Conservation (phyloP, 2,113 vertebrate genomes). For the Mesembrinibis cayennensis region DNA sequence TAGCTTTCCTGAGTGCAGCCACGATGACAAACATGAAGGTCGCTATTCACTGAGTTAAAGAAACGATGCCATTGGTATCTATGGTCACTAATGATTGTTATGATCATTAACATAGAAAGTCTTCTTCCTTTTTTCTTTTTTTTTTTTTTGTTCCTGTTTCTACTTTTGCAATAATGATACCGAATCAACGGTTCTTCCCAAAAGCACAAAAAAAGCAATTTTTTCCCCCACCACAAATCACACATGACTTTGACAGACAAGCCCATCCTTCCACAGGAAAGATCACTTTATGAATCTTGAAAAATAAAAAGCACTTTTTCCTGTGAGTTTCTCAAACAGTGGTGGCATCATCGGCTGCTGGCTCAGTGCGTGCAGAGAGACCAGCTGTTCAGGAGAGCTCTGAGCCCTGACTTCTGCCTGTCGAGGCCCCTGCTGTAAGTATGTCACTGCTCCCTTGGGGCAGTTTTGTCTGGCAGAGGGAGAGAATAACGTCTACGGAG, state of each 20-base stretch:
- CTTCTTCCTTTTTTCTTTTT: neutral
- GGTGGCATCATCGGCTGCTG: neutral
- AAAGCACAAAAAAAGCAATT: neutral
- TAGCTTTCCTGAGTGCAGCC: neutral
- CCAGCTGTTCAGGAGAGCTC: slow-evolving; percentile 41
- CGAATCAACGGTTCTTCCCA: neutral
- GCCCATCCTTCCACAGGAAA: neutral
- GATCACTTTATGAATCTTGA: neutral
- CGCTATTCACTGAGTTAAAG: neutral
- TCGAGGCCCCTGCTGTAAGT: neutral
- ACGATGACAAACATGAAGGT: neutral
- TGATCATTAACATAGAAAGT: neutral
- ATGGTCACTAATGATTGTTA: neutral
- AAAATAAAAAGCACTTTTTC: neutral
- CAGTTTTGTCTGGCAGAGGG: slow-evolving; percentile 9
- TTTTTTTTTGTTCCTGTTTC: neutral
- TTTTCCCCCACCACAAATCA: neutral
- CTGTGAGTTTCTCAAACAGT: neutral
- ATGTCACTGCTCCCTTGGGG: slow-evolving; percentile 57
- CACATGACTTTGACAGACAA: neutral
- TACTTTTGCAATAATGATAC: neutral
- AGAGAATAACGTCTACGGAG: neutral
- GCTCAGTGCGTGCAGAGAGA: neutral
- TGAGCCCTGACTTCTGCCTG: neutral
- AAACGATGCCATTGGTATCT: neutral